A percentile compares a stretch with the other conserved stretches of the same genome.
phyloP scores from a whole-genome alignment of 1,140 invertebrate species.

The Ceratosolen solmsi region DNA sequence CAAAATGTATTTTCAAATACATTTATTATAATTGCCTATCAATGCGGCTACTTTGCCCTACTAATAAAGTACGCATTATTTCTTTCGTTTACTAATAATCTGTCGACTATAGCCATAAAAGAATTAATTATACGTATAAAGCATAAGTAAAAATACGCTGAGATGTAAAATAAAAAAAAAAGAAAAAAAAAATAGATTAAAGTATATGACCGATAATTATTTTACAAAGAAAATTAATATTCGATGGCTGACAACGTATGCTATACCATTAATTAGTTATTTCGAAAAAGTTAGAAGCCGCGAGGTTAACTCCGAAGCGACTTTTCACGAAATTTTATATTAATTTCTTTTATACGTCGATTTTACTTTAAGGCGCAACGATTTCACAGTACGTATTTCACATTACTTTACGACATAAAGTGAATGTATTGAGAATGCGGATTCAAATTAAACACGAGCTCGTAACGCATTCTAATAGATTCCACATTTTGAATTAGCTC shows the following conservation, averaged over 20 bases:
- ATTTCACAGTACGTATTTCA: neutral
- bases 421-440: conserved; percentile 6
- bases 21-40: neutral
- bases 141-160: neutral
- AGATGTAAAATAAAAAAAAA: neutral
- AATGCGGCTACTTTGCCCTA: neutral
- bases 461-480: neutral
- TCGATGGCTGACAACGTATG: neutral
- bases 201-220: neutral
- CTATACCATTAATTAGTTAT: neutral
- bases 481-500: neutral
- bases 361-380: neutral
- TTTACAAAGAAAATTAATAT: neutral
- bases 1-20: neutral
- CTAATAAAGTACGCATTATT: neutral
- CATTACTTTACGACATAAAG: neutral
- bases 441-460: neutral
- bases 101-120: neutral
- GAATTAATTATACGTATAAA: neutral
- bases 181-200: neutral
- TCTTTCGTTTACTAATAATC: neutral
- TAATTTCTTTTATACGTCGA: neutral
- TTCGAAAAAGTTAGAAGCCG: neutral
- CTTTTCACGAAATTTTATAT: neutral
- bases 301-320: too few species aligned